Evolutionary conservation across 2,888 invertebrate species (phyloP), one percentile per base, ranked within the genome.

Genomic region (Cyclophora albipunctata): DNA sequence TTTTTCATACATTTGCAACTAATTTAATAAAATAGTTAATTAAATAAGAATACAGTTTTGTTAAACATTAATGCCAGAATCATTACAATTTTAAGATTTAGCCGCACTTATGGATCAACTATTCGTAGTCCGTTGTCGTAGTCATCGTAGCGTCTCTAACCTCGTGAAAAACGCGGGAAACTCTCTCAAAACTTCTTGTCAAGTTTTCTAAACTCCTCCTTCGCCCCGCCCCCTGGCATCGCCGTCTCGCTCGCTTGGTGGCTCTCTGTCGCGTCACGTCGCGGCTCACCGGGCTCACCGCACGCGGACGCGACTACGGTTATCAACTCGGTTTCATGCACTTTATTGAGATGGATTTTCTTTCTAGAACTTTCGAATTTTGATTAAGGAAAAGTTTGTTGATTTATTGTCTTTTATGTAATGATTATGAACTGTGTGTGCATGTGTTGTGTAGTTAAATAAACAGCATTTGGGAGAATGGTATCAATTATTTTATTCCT

Each of bases 201-300:
- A 78, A 83, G 77, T 80, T 81, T 76, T 58, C 59, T 47, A 57
- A 37, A 66, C 68, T 62, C 77, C 79, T 73, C 81, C 78, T 71
- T 71, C 68, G 71, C 59, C 63, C 77, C 78, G 74, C 78, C 79
- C 67, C 67, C 58, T 57, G 49, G 49, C 47, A 42, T 34, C 43
- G 59, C 69, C 62, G 49, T 79, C 78, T 57, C 69, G 47, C 68
- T 75, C 64, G 7, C 64, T 49, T 64, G 7, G 5, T 43, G 47
- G 69, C 71, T 65, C 67, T 62, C 78, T 75, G 73, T 66, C 78
- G 75, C 81, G 75, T 66, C 74, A 71, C 66, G 69, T 67, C 62
- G 77, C 71, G 81, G 81, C 74, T 76, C 75, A 80, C 83, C 83
- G 68, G 81, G 81, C 73, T 76, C 75, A 80, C 83, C 83, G 68